phyloP scores from a whole-genome alignment of 2,888 invertebrate species.

The Dermolepida albohirtum region DNA sequence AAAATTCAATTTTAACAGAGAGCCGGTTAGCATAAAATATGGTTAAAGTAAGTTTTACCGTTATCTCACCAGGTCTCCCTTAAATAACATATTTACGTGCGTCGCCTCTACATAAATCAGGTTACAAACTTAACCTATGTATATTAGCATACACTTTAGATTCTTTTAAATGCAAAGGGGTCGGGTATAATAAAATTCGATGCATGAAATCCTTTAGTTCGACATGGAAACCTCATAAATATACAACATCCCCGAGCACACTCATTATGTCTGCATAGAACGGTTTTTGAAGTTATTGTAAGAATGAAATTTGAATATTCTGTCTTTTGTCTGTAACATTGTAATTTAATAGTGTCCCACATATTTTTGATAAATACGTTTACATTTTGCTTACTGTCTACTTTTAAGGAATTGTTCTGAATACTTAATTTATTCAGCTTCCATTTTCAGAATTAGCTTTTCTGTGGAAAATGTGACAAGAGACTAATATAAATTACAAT shows the following conservation, averaged over 20 bases:
- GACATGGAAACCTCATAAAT: conserved; percentile 38
- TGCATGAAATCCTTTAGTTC: conserved; percentile 13
- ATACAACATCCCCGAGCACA: conserved; percentile 29
- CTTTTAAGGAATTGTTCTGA: no score
- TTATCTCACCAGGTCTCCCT: neutral
- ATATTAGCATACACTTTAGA: conserved; percentile 35
- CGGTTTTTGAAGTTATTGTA: conserved; percentile 16
- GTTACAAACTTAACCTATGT: conserved; percentile 30
- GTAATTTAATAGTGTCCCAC: no score
- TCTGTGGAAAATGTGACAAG: no score
- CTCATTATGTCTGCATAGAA: conserved; percentile 26
- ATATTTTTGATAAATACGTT: no score
- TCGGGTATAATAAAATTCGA: conserved; percentile 31
- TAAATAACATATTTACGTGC: conserved; percentile 17
- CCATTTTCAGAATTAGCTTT: no score
- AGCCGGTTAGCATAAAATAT: conserved; percentile 8
- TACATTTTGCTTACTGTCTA: no score
- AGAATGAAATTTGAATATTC: conserved; percentile 20
- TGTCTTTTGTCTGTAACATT: conserved; percentile 3
- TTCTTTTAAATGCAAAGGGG: conserved; percentile 38
- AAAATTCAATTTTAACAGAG: neutral
- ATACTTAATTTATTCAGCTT: no score
- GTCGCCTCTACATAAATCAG: conserved; percentile 21
- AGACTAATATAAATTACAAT: no score
- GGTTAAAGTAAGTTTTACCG: conserved; percentile 20